phyloP scores from a whole-genome alignment of 2,797 vertebrate species.

The Myioborus miniatus region DNA sequence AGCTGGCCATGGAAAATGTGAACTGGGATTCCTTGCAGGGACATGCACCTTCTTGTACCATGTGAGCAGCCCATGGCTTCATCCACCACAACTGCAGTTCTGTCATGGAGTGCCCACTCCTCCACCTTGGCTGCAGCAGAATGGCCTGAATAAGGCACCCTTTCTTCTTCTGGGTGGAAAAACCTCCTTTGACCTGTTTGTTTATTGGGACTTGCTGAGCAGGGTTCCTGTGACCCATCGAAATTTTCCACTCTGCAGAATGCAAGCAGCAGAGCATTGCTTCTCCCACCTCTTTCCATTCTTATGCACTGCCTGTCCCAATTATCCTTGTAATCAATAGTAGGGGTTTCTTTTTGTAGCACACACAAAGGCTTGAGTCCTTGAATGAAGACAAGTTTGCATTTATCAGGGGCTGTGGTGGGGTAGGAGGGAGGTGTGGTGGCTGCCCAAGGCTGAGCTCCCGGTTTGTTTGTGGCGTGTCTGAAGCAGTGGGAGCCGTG shows the following conservation, averaged over 20 bases:
- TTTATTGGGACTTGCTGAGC: neutral
- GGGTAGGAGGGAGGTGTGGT: neutral
- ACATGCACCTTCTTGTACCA: fast-evolving
- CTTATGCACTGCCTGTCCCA: neutral
- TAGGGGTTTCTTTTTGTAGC: neutral
- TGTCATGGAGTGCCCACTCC: neutral
- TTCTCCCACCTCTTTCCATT: neutral
- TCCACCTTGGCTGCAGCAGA: neutral
- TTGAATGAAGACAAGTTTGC: neutral
- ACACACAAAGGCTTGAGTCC: neutral
- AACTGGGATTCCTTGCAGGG: neutral
- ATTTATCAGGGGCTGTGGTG: neutral
- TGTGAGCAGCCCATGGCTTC: neutral
- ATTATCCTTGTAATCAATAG: constrained; percentile 5
- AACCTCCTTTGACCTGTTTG: neutral
- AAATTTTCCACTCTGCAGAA: constrained; percentile 14
- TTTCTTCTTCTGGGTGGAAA: constrained; percentile 4
- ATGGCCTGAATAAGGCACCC: neutral
- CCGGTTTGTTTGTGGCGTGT: neutral
- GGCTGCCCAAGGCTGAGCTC: neutral
- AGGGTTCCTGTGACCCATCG: neutral
- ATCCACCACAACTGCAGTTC: neutral
- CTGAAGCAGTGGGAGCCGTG: neutral
- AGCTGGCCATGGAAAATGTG: neutral
- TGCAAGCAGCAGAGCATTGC: neutral